These are phyloP conservation scores for Geococcyx californianus DNA, from an alignment of 2,113 vertebrate genomes.

Conservation along the genomic window DNA sequence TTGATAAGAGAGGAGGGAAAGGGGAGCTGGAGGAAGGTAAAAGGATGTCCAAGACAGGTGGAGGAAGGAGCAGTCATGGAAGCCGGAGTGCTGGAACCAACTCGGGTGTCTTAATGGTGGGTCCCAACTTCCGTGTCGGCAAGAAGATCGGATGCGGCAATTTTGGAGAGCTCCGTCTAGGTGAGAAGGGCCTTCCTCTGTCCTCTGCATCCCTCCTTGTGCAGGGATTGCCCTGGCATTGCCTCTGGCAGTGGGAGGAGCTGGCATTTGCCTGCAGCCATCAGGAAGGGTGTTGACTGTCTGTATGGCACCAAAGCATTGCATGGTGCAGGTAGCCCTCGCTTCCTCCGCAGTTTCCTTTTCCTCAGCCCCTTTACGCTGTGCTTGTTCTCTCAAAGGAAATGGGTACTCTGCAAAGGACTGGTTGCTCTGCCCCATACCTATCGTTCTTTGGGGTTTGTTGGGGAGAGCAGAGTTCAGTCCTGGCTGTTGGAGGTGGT, in stretches of 20 bases:
- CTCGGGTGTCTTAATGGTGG: conserved; percentile 95
- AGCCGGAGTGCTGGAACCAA: conserved; percentile 83
- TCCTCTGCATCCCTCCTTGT: background rate
- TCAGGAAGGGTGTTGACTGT: rapidly evolving
- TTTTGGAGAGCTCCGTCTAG: conserved; percentile 93
- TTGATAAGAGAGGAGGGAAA: conserved; percentile 98
- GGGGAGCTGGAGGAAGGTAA: conserved; percentile 89
- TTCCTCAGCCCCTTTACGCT: rapidly evolving
- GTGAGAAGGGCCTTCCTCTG: conserved; percentile 70
- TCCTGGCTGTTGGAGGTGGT: background rate
- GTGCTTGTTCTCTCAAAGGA: background rate
- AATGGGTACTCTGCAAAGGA: too few species aligned
- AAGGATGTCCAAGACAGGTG: conserved; percentile 87
- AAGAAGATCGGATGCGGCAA: conserved; percentile 98
- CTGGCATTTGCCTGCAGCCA: rapidly evolving
- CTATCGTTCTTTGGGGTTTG: rapidly evolving
- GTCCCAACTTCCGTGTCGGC: conserved; percentile 95
- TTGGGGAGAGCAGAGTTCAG: rapidly evolving
- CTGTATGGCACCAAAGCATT: rapidly evolving
- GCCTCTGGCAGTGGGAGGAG: background rate
- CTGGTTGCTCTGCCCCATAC: rapidly evolving
- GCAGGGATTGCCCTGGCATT: background rate
- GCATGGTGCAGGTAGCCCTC: background rate
- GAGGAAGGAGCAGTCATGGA: conserved; percentile 77
- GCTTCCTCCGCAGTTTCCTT: background rate